These are phyloP conservation scores for Coilia nasus DNA, from an alignment of 2,797 vertebrate species.

Conservation along the genomic window DNA sequence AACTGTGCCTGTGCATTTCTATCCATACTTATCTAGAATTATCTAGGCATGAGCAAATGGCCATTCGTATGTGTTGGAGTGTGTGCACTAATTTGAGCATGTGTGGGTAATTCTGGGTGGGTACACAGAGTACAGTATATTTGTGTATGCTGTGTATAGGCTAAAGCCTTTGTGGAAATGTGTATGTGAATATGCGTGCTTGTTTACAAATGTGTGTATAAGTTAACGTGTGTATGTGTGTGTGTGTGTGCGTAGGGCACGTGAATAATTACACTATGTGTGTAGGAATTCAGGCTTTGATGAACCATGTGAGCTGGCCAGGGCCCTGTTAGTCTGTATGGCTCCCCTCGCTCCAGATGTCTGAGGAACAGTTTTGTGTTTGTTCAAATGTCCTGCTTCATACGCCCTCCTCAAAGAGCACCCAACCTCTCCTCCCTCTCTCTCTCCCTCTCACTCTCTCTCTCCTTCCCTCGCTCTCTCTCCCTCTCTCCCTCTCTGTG, in stretches of 20 bases:
- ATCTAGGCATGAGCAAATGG: not conserved
- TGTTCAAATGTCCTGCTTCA: conserved; percentile 68
- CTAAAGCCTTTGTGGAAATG: not conserved
- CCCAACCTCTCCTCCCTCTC: conserved; percentile 34
- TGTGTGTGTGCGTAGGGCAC: not conserved
- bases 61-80: not conserved
- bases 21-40: not conserved
- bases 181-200: not conserved
- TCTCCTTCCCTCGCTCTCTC: not conserved
- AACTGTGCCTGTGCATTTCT: not conserved
- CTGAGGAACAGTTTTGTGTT: conserved; percentile 67
- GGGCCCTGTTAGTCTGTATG: conserved; percentile 47
- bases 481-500: too few species aligned
- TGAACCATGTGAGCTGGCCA: not conserved
- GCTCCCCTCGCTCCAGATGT: conserved; percentile 64
- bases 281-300: not conserved
- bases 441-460: not conserved
- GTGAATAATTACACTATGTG: not conserved
- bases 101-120: not conserved
- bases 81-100: not conserved
- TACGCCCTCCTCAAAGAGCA: conserved; percentile 66
- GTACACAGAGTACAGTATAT: too few species aligned
- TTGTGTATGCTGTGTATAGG: not conserved
- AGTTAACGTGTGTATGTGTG: not conserved
- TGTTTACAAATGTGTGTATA: not conserved